Base-by-base conservation (phyloP, 2,113 vertebrate genomes). In the Megaptera novaeangliae region DNA sequence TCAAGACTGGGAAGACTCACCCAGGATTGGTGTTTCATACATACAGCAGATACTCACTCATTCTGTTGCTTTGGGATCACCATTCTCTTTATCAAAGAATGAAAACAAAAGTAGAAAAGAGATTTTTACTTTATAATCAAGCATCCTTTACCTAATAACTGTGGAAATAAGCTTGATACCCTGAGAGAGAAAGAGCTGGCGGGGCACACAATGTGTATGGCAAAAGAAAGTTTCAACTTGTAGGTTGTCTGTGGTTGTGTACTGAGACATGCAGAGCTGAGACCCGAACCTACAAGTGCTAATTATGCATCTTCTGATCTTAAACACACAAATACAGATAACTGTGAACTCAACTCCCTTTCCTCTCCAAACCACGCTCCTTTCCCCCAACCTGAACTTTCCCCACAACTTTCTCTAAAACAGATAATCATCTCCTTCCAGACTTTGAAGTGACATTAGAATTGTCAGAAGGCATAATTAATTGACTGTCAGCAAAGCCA, bases 391-490 rank as follows among this genome's bases (percentile, higher is more conserved):
- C n/a, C 78, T 97, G 72, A 82, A 81, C 80, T 96, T 96, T 95
- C 95, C 96, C 78, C 87, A 92, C 61, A 83, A 94, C 92, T 97
- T 96, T 96, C 92, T 97, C 94, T 97, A 94, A 97, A 97, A 78
- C 63, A 96, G 92, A 98, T 97, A 90, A 84, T 81, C 86, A 96
- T 96, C 94, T 98, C 64, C 94, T 97, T 96, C 82, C 86, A 92
- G 89, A 93, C 95, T 97, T 92, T 97, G 96, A 98, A 95, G 90
- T 97, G 57, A 96, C 83, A 96, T 97, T 93, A 88, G 94, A 92
- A 90, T 97, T 92, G 83, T 96, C 95, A 96, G 44, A 96, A 95
- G 92, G 61, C 87, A 71, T 97, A 96, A 93, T 97, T 92, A 97
- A 97, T 95, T 97, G 92, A 75, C 75, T 96, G 91, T 94, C 96